Percentiles rank a stretch among this genome's conserved stretches.
Conservation (phyloP, 2,888 invertebrate species). For the Timema cristinae region DNA sequence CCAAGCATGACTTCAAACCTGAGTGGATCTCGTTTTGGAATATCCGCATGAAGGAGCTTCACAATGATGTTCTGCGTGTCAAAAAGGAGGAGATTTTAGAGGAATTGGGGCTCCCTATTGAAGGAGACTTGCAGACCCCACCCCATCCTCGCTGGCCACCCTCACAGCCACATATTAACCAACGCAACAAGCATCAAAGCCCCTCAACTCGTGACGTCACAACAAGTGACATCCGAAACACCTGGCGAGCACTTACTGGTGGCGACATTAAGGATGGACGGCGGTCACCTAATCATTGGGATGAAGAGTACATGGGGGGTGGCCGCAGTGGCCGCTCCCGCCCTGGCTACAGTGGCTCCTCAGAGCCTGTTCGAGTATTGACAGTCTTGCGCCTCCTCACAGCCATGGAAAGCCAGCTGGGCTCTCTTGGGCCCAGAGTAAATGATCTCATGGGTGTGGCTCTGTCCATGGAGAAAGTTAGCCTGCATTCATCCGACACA, state of each 20-base stretch:
- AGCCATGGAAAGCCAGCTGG: conserved; percentile 76
- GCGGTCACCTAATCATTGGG: conserved; percentile 46
- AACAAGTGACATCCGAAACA: conserved; percentile 36
- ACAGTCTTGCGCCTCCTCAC: conserved; percentile 69
- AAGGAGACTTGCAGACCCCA: conserved; percentile 29
- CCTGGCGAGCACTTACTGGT: conserved; percentile 37
- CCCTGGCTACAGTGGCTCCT: conserved; percentile 25
- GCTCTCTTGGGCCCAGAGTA: conserved; percentile 74
- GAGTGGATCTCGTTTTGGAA: conserved; percentile 89
- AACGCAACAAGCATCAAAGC: conserved; percentile 20
- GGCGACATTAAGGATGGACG: conserved; percentile 36
- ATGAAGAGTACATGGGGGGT: conserved; percentile 37
- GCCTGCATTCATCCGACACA: conserved; percentile 70
- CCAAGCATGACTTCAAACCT: conserved; percentile 79
- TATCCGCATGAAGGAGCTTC: conserved; percentile 72
- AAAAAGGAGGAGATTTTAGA: conserved; percentile 66
- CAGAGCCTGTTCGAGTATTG: conserved; percentile 55
- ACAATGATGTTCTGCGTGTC: conserved; percentile 61
- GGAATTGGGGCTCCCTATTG: conserved; percentile 52
- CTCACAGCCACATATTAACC: background rate
- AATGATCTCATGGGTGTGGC: conserved; percentile 73
- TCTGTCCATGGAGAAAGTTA: conserved; percentile 68
- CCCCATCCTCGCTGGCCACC: background rate
- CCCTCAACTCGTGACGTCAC: conserved; percentile 34
- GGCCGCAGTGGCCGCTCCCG: background rate